Conservation (phyloP, 2,113 vertebrate species). For the Gavia stellata region DNA sequence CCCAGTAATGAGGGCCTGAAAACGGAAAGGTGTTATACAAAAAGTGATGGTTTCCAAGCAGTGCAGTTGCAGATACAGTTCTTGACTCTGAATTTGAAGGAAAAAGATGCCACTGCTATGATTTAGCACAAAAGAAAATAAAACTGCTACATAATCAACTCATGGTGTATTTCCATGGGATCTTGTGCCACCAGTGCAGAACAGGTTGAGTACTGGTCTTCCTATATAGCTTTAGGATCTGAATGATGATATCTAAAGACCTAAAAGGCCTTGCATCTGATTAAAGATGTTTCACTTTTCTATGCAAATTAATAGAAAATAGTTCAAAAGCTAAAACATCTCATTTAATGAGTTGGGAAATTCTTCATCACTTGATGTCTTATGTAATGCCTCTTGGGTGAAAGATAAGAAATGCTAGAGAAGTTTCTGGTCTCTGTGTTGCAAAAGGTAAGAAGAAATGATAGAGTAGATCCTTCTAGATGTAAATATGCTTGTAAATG, state of each 20-base stretch:
- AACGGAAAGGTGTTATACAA: not conserved
- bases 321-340: not conserved
- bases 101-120: not conserved
- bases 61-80: not conserved
- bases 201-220: not conserved
- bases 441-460: not conserved
- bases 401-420: not conserved
- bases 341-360: not conserved
- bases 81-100: not conserved
- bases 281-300: not conserved
- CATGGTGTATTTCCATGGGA: not conserved
- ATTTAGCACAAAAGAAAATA: not conserved
- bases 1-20: constrained; percentile 56
- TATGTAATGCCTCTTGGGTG: not conserved
- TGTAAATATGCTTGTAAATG: not conserved
- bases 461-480: not conserved
- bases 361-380: not conserved
- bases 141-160: not conserved
- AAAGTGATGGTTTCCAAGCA: not conserved
- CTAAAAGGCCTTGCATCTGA: not conserved
- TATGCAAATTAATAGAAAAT: not conserved
- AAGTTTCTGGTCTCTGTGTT: not conserved
- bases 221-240: not conserved
- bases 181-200: not conserved
- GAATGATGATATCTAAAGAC: not conserved